Conservation (phyloP, 2,797 vertebrate genomes). For the Alosa sapidissima region DNA sequence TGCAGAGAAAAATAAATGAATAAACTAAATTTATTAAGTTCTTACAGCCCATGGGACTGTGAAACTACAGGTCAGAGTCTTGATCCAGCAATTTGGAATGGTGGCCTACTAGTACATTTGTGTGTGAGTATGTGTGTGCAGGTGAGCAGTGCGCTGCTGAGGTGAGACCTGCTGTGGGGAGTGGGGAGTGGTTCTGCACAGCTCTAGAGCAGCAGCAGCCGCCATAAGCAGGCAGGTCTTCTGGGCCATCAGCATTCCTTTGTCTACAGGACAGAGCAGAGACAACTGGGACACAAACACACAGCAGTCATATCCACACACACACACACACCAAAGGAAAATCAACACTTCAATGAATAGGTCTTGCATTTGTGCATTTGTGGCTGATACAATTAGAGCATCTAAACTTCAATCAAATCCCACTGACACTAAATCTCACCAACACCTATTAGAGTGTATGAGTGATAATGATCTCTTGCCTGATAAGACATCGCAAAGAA, state of each 20-base stretch:
- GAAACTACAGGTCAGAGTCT: not conserved
- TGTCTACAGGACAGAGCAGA: conserved; percentile 82
- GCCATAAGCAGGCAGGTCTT: conserved; percentile 90
- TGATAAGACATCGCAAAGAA: conserved; percentile 90
- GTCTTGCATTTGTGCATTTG: too few species aligned
- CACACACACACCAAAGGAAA: not conserved
- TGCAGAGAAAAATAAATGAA: not conserved
- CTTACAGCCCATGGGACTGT: not conserved
- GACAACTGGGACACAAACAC: conserved; percentile 75
- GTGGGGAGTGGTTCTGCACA: conserved; percentile 73
- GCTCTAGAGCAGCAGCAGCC: conserved; percentile 81
- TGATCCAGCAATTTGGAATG: not conserved
- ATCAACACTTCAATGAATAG: too few species aligned
- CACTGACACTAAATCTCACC: too few species aligned
- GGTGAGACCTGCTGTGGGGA: conserved; percentile 76
- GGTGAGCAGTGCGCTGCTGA: not conserved
- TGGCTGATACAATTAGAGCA: too few species aligned
- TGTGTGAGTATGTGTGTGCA: not conserved
- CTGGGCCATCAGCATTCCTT: conserved; percentile 81
- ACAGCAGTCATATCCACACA: not conserved
- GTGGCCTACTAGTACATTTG: not conserved
- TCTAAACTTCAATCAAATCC: too few species aligned
- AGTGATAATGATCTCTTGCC: conserved; percentile 63
- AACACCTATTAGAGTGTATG: not conserved
- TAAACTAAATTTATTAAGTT: not conserved